Conservation (phyloP, 2,888 invertebrate species). For the Mimachlamys varia region DNA sequence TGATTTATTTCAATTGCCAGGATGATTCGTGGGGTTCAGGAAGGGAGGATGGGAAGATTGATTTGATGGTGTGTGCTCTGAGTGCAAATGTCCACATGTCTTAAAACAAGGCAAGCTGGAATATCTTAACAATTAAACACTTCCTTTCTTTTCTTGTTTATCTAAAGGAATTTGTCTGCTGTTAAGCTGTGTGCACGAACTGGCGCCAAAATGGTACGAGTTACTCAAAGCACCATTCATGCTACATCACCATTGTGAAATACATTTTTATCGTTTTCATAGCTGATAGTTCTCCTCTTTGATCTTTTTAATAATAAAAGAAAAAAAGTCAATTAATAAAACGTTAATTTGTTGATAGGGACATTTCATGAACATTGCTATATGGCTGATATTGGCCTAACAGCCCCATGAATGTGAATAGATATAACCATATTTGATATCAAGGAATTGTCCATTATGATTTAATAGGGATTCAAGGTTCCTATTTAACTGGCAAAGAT, state of each 20-base stretch:
- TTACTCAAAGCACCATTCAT: neutral
- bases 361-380: neutral
- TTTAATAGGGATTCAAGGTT: neutral
- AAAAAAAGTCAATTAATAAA: neutral
- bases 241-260: neutral
- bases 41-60: neutral
- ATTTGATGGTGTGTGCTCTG: neutral
- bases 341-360: neutral
- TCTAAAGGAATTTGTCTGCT: too few species aligned
- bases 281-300: neutral
- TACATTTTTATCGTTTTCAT: neutral
- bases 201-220: too few species aligned
- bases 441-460: neutral
- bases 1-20: conserved; percentile 18
- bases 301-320: neutral
- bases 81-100: neutral
- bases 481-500: neutral
- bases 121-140: neutral
- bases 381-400: too few species aligned
- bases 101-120: neutral
- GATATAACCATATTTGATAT: neutral
- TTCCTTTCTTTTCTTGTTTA: neutral
- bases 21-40: neutral
- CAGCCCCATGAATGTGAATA: neutral
- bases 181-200: too few species aligned